Evolutionary conservation across 2,888 invertebrate species (phyloP).

Genomic region (Acanthoscelides obtectus): DNA sequence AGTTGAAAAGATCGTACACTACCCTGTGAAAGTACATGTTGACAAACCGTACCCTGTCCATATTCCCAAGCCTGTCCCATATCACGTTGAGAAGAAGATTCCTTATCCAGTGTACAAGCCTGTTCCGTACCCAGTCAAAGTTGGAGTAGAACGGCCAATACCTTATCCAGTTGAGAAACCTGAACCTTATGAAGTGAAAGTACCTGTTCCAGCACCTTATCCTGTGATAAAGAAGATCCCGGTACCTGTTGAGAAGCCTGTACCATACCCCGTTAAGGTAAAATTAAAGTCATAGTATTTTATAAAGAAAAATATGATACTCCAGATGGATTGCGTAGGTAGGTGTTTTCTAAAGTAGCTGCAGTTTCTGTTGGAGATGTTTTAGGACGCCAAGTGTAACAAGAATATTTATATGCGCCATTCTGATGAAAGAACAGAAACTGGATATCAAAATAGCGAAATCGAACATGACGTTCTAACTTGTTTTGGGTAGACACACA

Average conservation of each 20-base stretch:
- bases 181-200: conserved; percentile 71
- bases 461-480: too few species aligned
- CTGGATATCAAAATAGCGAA: too few species aligned
- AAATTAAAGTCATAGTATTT: too few species aligned
- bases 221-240: conserved; percentile 63
- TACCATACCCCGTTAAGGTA: conserved; percentile 56
- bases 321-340: too few species aligned
- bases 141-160: conserved; percentile 62
- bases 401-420: too few species aligned
- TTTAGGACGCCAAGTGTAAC: too few species aligned
- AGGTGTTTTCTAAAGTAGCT: too few species aligned
- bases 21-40: conserved; percentile 65
- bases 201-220: conserved; percentile 67
- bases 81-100: conserved; percentile 68
- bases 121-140: conserved; percentile 67
- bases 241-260: conserved; percentile 64
- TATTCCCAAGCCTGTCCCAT: conserved; percentile 63
- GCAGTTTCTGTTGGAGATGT: too few species aligned
- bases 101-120: conserved; percentile 70
- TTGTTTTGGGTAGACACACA: too few species aligned
- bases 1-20: conserved; percentile 68
- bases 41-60: conserved; percentile 67
- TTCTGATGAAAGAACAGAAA: too few species aligned
- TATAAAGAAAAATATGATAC: too few species aligned
- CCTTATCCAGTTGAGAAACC: conserved; percentile 75